Evolutionary conservation across 2,797 vertebrate species (phyloP).

Genomic region (Carduelis carduelis): DNA sequence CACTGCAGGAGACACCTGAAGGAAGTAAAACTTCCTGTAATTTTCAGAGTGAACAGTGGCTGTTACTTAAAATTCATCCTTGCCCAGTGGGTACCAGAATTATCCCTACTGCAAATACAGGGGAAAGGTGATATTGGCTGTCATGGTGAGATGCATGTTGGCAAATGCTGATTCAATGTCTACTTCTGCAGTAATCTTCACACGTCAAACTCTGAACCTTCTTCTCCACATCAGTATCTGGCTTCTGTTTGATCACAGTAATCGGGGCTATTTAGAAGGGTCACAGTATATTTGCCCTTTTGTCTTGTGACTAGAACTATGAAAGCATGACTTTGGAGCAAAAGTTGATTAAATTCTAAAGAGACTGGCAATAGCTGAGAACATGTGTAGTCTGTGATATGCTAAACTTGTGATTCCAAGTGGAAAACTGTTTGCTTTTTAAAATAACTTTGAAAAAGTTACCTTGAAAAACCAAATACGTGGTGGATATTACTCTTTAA

Average conservation of each 20-base stretch:
- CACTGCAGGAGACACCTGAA: neutral
- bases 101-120: neutral
- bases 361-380: neutral
- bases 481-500: constrained; percentile 14
- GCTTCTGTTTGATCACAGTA: constrained; percentile 36
- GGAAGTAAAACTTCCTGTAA: neutral
- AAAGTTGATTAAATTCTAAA: constrained; percentile 35
- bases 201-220: neutral
- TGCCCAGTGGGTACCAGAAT: neutral
- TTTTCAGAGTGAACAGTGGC: neutral
- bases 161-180: constrained; percentile 1
- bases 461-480: constrained; percentile 12
- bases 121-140: neutral
- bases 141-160: neutral
- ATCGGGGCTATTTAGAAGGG: constrained; percentile 30
- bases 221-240: neutral
- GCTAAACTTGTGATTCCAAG: neutral
- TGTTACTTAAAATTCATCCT: neutral
- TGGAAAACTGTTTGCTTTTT: constrained; percentile 6
- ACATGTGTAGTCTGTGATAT: neutral
- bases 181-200: neutral
- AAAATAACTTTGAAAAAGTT: constrained; percentile 29
- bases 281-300: constrained; percentile 32
- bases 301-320: constrained; percentile 5
- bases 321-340: neutral